Evolutionary conservation across 1,140 invertebrate genomes (phyloP), one percentile per base, ranked within the genome.

Genomic region (Drosophila albomicans): DNA sequence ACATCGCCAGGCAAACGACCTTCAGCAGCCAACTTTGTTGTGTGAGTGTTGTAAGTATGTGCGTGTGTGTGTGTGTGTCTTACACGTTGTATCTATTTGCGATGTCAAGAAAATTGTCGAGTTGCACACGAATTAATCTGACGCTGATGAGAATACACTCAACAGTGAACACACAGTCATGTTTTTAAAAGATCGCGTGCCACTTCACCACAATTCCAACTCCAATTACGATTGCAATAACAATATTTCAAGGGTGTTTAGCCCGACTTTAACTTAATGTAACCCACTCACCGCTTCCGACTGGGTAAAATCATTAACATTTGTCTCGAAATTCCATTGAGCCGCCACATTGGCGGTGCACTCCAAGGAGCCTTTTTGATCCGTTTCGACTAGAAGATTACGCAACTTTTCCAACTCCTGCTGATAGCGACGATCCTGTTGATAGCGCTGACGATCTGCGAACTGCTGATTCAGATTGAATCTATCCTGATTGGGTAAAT

Each of bases 301-400:
- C 93, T 97, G 96, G 0, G 96, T 97, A 58, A 94, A 94, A 91
- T 96, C 96, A 90, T 97, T 97, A 4, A 97, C 96, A 91, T 97
- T 96, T 0, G 97, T 97, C 93, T 97, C 96, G 91, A 97, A 98
- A 87, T 96, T 95, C 97, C 97, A 98, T 79, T 97, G 96, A 0
- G 96, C 96, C 0, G 95, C 95, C 30, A 97, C 96, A 91, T 97
- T 97, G 30, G 95, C 95, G 2, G 96, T 96, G 88, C 96, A 97
- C 85, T 96, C 95, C 84, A 96, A 94, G 0, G 96, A 95, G 8
- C 95, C 95, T 70, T 96, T 94, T 49, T 95, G 94, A 82, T 97
- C 96, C 8, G 96, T 93, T 64, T 95, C 94, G 7, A 94, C 94
- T 25, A 97, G 91, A n/a, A 96, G 93, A 56, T 86, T 92, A 5